Evolutionary conservation across 1,140 invertebrate genomes (phyloP).

Genomic region (Drosophila mojavensis): DNA sequence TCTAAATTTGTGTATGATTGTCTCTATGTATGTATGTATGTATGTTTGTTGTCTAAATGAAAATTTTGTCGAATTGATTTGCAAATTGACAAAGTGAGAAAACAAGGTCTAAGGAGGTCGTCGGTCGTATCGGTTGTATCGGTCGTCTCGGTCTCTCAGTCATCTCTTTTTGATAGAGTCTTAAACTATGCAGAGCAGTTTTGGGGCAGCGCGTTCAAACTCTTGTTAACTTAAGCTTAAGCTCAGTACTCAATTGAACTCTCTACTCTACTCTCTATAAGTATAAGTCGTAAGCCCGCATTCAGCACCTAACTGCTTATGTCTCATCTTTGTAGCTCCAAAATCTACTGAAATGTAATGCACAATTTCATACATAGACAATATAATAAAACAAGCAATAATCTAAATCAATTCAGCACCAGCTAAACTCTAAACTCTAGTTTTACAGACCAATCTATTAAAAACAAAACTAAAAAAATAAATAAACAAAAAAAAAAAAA

Average conservation of each 20-base stretch:
- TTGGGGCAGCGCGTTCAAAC: slow-evolving; percentile 68
- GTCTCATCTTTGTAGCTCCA: slow-evolving; percentile 25
- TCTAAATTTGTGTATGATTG: slow-evolving; percentile 22
- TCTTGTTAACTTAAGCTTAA: slow-evolving; percentile 33
- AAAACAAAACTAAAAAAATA: background rate
- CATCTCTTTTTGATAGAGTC: slow-evolving; percentile 11
- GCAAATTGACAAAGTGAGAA: slow-evolving; percentile 74
- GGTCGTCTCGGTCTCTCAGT: slow-evolving; percentile 52
- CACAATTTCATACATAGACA: slow-evolving; percentile 35
- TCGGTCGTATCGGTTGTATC: slow-evolving; percentile 57
- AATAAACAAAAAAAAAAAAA: slow-evolving; percentile 1
- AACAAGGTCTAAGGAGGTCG: slow-evolving; percentile 73
- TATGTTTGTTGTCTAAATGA: slow-evolving; percentile 45
- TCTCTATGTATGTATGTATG: slow-evolving; percentile 29
- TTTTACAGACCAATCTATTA: slow-evolving; percentile 11
- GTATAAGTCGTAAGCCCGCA: slow-evolving; percentile 45
- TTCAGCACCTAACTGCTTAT: slow-evolving; percentile 29
- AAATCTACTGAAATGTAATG: slow-evolving; percentile 27
- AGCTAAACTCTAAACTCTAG: slow-evolving; percentile 18
- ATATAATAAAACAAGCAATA: slow-evolving; percentile 4
- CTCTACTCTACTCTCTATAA: slow-evolving; percentile 4
- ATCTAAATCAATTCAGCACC: slow-evolving; percentile 29
- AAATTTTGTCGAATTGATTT: slow-evolving; percentile 83
- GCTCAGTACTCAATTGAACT: slow-evolving; percentile 29
- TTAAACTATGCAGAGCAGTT: slow-evolving; percentile 24